phyloP scores from a whole-genome alignment of 2,797 vertebrate genomes.

The Syngnathus acus region DNA sequence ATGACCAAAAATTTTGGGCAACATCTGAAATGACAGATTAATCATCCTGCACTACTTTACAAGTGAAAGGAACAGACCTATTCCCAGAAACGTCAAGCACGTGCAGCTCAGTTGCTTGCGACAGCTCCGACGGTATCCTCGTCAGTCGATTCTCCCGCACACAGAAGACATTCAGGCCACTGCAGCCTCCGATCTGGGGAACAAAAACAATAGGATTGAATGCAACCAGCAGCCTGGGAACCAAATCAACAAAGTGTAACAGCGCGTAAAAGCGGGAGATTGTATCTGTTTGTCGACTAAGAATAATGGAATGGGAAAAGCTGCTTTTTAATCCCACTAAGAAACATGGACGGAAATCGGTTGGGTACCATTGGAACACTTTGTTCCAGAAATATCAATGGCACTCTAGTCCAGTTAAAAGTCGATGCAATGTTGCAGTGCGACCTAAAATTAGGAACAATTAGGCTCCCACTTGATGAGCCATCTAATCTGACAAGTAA shows the following conservation, averaged over 20 bases:
- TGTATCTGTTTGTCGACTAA: not conserved
- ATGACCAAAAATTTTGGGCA: no score
- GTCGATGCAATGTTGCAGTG: conserved; percentile 33
- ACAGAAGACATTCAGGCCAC: conserved; percentile 88
- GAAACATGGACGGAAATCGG: conserved; percentile 9
- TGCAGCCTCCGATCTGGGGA: conserved; percentile 87
- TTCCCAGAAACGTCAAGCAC: conserved; percentile 95
- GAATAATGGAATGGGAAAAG: not conserved
- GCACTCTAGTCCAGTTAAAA: conserved; percentile 27
- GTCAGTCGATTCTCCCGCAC: conserved; percentile 87
- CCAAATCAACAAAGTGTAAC: no score
- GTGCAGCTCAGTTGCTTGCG: conserved; percentile 88
- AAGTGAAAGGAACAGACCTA: conserved; percentile 64
- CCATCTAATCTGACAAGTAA: conserved; percentile 31
- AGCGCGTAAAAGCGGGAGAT: not conserved
- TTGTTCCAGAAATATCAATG: conserved; percentile 27
- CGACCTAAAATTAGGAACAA: conserved; percentile 57
- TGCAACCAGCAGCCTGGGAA: not conserved
- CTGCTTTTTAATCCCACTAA: not conserved
- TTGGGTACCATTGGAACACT: conserved; percentile 15
- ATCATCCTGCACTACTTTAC: not conserved
- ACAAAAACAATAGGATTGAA: conserved; percentile 15
- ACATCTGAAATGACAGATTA: not conserved
- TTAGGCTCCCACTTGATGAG: conserved; percentile 38
- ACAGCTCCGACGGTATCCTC: conserved; percentile 87